Evolutionary conservation across 2,113 vertebrate species (phyloP).

Genomic region (Prunella himalayana): DNA sequence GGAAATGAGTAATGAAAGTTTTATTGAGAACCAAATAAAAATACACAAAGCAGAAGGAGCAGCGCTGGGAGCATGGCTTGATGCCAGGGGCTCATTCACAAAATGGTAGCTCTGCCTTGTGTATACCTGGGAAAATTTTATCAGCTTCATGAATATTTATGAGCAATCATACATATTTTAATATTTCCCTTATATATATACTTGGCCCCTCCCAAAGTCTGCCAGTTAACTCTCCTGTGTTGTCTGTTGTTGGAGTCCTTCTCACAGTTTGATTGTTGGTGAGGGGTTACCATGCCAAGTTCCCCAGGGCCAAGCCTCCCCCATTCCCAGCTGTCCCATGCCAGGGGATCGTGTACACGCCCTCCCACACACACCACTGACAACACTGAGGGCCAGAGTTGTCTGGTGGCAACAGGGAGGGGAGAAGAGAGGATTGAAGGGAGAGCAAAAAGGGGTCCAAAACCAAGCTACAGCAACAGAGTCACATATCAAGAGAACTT

Average conservation of each 20-base stretch:
- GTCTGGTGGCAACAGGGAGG: neutral
- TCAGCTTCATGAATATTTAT: neutral
- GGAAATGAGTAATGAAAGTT: neutral
- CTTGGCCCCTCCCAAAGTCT: neutral
- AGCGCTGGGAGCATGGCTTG: fast-evolving
- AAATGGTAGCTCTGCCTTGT: neutral
- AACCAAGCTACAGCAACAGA: neutral
- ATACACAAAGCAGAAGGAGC: neutral
- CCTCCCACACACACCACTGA: too few species aligned
- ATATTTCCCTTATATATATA: neutral
- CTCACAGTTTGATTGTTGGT: neutral
- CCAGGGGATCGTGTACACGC: neutral
- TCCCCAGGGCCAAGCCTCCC: neutral
- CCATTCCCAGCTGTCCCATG: neutral
- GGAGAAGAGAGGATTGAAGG: neutral
- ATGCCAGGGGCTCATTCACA: neutral
- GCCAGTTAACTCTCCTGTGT: neutral
- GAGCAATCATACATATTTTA: neutral
- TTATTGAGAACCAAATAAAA: neutral
- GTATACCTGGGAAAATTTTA: neutral
- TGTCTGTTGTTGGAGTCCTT: neutral
- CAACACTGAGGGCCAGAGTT: neutral
- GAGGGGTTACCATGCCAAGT: neutral
- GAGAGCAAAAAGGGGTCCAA: neutral
- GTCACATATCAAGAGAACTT: neutral